Evolutionary conservation across 2,797 vertebrate genomes (phyloP).

Genomic region (Moxostoma hubbsi): DNA sequence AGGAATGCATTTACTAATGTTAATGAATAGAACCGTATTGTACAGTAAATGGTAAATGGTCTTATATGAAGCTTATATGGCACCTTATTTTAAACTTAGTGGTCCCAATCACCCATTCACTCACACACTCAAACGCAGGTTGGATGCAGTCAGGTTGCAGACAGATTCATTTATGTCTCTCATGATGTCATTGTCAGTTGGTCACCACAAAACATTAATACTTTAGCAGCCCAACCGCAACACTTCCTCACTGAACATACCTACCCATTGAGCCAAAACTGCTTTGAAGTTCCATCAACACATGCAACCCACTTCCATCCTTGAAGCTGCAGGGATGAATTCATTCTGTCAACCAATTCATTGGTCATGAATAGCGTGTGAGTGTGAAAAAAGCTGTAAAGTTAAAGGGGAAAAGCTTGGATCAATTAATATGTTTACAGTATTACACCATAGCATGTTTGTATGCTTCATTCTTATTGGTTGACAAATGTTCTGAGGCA

Average conservation of each 20-base stretch:
- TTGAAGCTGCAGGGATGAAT: constrained; percentile 10
- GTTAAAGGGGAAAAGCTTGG: background rate
- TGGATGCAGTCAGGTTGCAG: background rate
- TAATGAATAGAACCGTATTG: too few species aligned
- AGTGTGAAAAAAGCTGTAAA: background rate
- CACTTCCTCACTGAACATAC: constrained; percentile 36
- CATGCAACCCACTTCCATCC: background rate
- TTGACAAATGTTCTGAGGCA: too few species aligned
- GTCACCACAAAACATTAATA: constrained; percentile 32
- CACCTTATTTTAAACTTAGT: too few species aligned
- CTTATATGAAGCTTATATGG: too few species aligned
- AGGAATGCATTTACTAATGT: too few species aligned
- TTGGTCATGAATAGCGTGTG: background rate
- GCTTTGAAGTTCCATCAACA: background rate
- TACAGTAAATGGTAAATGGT: too few species aligned
- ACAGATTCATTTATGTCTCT: constrained; percentile 10
- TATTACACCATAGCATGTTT: too few species aligned
- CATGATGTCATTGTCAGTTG: constrained; percentile 45
- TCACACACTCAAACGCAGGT: too few species aligned
- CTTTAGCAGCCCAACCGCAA: constrained; percentile 35
- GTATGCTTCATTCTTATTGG: too few species aligned
- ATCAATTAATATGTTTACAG: too few species aligned
- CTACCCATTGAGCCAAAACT: constrained; percentile 34
- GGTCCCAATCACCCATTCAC: too few species aligned
- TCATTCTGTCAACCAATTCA: background rate